Base-by-base conservation (phyloP, 2,888 invertebrate genomes). In the Bellardia pandia region DNA sequence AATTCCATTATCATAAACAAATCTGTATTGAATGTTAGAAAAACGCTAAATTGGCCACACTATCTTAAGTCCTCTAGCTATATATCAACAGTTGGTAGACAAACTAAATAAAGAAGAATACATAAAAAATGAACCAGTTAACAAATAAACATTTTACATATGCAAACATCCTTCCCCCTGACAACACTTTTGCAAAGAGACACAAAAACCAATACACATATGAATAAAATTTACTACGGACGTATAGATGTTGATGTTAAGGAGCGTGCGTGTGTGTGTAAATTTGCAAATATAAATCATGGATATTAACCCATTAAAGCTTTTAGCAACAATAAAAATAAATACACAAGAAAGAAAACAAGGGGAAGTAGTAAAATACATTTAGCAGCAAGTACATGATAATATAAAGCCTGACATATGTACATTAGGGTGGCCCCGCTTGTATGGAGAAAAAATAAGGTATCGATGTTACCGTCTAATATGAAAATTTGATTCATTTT, bases 131-230 rank as follows among this genome's bases (percentile, higher is more conserved):
- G 56, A 82, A 85, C 77, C 77, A 85, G 77, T 81, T 87, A 77
- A 68, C 85, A 87, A 87, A 87, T 85, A 87, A 87, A 84, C 86
- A 84, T 87, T 78, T 69, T 74, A 74, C 84, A 77, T 81, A 85
- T 81, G 81, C 74, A 86, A 64, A 84, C 77, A 78, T 85, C 85
- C 77, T 74, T 45, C 11, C 14, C 53, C 16, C n/a, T 16, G 13
- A 23, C 33, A 33, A 45, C 53, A 45, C 48, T 33, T 45, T 37
- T 16, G 51, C 69, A 69, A n/a, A n/a, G 6, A n/a, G 16, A 0
- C 23, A n/a, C 11, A 68, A 7, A 77, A 76, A 56, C 72, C 56
- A 58, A 58, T 71, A 75, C 87, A 85, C 78, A 85, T 81, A 78
- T 85, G 81, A 81, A 74, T 45, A 68, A 42, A 78, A 76, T 76